phyloP scores from a whole-genome alignment of 2,888 invertebrate genomes.

The Cheilosia impressa region DNA sequence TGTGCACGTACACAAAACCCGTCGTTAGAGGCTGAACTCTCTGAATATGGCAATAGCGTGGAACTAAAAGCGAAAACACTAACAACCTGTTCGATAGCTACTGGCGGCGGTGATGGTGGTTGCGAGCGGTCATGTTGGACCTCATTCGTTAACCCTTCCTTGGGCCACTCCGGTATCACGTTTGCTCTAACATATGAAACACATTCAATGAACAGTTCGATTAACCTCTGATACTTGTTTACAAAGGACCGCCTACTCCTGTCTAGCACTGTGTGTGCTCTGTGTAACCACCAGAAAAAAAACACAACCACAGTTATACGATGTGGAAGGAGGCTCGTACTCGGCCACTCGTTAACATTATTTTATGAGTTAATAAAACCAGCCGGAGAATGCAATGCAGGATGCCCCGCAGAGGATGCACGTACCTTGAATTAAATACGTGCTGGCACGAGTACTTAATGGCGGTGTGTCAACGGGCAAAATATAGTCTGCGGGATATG shows the following conservation, averaged over 20 bases:
- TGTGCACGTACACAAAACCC: conserved; percentile 43
- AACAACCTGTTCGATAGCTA: conserved; percentile 70
- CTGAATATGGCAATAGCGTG: conserved; percentile 64
- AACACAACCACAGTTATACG: conserved; percentile 26
- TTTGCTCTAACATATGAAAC: conserved; percentile 38
- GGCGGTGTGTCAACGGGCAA: conserved; percentile 24
- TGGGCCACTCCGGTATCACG: conserved; percentile 36
- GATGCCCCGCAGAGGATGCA: conserved; percentile 9
- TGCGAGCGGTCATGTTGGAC: conserved; percentile 61
- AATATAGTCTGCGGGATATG: conserved; percentile 26
- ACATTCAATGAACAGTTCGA: conserved; percentile 66
- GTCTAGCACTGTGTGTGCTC: conserved; percentile 4
- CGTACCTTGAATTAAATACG: conserved; percentile 52
- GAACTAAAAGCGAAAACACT: conserved; percentile 45
- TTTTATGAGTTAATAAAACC: conserved; percentile 63
- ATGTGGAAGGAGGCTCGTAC: conserved; percentile 27
- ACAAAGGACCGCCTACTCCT: conserved; percentile 28
- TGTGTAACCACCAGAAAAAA: background rate
- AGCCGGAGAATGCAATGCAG: conserved; percentile 13
- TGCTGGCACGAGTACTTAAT: conserved; percentile 37
- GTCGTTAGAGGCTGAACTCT: conserved; percentile 33
- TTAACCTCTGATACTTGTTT: conserved; percentile 61
- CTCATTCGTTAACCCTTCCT: conserved; percentile 46
- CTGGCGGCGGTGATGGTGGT: conserved; percentile 27
- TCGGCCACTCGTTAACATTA: conserved; percentile 56